Evolutionary conservation across 1,140 invertebrate genomes (phyloP).

Genomic region (Drosophila ercepeae): DNA sequence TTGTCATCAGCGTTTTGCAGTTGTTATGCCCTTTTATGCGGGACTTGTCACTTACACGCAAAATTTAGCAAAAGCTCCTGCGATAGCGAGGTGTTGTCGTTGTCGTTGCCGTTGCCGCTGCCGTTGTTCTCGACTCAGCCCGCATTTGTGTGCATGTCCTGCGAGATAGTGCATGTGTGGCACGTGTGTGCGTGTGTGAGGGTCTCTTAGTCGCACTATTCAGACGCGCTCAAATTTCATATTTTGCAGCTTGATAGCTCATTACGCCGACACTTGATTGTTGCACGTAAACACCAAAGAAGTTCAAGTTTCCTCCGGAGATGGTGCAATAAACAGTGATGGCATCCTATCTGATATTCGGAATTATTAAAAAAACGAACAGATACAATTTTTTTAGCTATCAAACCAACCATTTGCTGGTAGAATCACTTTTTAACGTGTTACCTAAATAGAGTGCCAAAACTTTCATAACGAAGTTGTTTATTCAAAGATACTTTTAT

Average conservation of each 20-base stretch:
- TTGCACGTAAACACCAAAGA: slow-evolving; percentile 59
- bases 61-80: slow-evolving; percentile 75
- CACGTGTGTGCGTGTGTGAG: slow-evolving; percentile 2
- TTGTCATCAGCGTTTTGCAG: slow-evolving; percentile 49
- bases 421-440: no score
- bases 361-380: no score
- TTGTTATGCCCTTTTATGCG: slow-evolving; percentile 69
- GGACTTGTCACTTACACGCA: slow-evolving; percentile 78
- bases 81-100: slow-evolving; percentile 70
- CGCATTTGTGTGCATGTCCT: slow-evolving; percentile 35
- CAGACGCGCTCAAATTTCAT: slow-evolving; percentile 72
- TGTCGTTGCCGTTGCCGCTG: slow-evolving; percentile 24
- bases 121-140: slow-evolving; percentile 41
- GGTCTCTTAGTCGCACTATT: slow-evolving; percentile 60
- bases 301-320: slow-evolving; percentile 6
- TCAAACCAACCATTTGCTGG: no score
- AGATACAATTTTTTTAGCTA: no score
- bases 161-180: slow-evolving; percentile 5
- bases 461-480: no score
- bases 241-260: slow-evolving; percentile 82
- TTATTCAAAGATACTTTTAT: no score
- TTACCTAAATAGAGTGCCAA: no score
- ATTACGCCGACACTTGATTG: slow-evolving; percentile 81
- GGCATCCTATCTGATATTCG: no score
- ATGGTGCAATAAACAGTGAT: neutral